Conservation (phyloP, 2,113 vertebrate species). For the Grammomys dolichurus region DNA sequence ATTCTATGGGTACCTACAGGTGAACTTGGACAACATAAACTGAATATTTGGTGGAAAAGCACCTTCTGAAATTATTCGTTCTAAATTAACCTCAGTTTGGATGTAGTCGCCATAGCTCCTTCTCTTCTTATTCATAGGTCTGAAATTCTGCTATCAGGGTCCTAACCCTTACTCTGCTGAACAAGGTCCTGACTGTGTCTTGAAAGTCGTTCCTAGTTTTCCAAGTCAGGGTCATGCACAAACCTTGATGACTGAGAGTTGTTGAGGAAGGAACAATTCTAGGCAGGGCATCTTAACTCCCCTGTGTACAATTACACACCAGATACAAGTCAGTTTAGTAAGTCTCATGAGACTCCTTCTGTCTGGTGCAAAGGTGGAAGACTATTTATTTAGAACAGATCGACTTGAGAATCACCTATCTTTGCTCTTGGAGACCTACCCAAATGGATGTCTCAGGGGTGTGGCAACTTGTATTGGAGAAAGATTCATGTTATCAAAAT, state of each 20-base stretch:
- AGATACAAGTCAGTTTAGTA: not conserved
- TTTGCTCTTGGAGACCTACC: not conserved
- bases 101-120: not conserved
- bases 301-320: not conserved
- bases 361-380: not conserved
- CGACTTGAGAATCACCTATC: not conserved
- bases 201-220: not conserved
- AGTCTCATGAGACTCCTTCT: not conserved
- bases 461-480: not conserved
- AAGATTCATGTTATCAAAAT: not conserved
- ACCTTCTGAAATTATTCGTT: not conserved
- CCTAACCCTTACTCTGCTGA: not conserved
- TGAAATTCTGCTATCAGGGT: not conserved
- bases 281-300: too few species aligned
- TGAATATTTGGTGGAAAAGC: too few species aligned
- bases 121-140: not conserved
- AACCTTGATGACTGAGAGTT: fast-evolving
- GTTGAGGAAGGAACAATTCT: not conserved
- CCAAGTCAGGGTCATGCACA: not conserved
- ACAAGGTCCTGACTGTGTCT: not conserved
- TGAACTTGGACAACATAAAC: not conserved
- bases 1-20: too few species aligned
- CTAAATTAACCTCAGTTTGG: not conserved
- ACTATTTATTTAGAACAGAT: not conserved
- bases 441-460: not conserved